Evolutionary conservation across 2,888 invertebrate genomes (phyloP).

Genomic region (Teleogryllus oceanicus): DNA sequence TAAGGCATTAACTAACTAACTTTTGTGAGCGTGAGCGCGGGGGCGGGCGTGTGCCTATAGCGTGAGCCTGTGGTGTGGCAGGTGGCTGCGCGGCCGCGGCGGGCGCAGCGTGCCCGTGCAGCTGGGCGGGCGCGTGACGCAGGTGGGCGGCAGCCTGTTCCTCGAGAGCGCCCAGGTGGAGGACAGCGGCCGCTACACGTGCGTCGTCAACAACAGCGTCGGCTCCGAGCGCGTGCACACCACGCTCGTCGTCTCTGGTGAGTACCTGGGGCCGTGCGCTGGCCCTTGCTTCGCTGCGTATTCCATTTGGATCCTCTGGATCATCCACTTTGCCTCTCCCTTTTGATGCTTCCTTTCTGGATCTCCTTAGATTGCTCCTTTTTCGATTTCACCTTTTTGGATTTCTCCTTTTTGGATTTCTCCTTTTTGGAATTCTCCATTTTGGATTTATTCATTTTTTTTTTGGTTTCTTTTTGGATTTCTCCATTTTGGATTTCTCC

Average conservation of each 20-base stretch:
- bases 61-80: constrained; percentile 3
- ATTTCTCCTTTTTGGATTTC: too few species aligned
- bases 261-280: constrained; percentile 20
- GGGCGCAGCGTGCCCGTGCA: constrained; percentile 28
- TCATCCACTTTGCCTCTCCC: too few species aligned
- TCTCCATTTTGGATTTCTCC: too few species aligned
- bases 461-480: too few species aligned
- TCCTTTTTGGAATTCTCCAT: too few species aligned
- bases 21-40: not conserved
- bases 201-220: constrained; percentile 45
- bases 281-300: not conserved
- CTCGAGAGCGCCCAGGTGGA: constrained; percentile 28
- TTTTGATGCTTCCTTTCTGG: too few species aligned
- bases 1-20: too few species aligned
- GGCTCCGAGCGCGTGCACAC: constrained; percentile 43
- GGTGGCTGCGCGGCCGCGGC: constrained; percentile 32
- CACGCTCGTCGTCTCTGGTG: constrained; percentile 39
- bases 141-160: constrained; percentile 33
- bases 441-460: too few species aligned
- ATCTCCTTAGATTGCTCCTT: too few species aligned
- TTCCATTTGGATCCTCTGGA: not conserved
- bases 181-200: constrained; percentile 42
- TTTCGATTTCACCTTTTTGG: too few species aligned
- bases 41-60: not conserved
- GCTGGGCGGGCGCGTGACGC: constrained; percentile 26